These are phyloP conservation scores for Todiramphus saurophagus DNA, from an alignment of 2,113 vertebrate genomes.

Conservation along the genomic window DNA sequence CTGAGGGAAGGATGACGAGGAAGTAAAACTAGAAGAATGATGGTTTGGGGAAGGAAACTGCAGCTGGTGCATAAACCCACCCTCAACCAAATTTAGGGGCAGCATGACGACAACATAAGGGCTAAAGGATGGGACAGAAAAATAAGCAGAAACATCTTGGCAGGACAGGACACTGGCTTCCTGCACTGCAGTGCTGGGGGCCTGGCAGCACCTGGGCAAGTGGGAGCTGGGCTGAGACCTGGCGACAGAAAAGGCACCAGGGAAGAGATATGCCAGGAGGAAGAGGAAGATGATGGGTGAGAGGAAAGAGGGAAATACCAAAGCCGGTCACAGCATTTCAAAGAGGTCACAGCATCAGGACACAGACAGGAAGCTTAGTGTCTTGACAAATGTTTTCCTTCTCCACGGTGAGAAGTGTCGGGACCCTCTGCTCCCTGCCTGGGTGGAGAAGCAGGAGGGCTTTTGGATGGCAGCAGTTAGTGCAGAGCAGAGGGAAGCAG, in stretches of 20 bases:
- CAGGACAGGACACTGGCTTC: not conserved
- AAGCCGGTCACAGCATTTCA: not conserved
- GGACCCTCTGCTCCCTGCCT: not conserved
- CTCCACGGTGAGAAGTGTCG: fast-evolving
- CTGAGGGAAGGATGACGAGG: not conserved
- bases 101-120: not conserved
- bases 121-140: not conserved
- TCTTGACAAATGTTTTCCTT: not conserved
- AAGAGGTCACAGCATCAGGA: not conserved
- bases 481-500: not conserved
- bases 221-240: not conserved
- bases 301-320: not conserved
- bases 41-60: not conserved
- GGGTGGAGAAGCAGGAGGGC: not conserved
- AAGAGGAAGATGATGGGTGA: not conserved
- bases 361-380: not conserved
- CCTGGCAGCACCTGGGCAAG: fast-evolving
- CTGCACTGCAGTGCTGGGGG: not conserved
- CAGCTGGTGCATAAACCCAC: not conserved
- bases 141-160: not conserved
- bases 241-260: not conserved
- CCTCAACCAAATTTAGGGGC: not conserved
- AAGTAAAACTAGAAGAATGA: not conserved
- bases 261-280: not conserved
- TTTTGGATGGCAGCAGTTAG: not conserved